Base-by-base conservation (phyloP, 2,888 invertebrate genomes). In the Coenonympha arcania region DNA sequence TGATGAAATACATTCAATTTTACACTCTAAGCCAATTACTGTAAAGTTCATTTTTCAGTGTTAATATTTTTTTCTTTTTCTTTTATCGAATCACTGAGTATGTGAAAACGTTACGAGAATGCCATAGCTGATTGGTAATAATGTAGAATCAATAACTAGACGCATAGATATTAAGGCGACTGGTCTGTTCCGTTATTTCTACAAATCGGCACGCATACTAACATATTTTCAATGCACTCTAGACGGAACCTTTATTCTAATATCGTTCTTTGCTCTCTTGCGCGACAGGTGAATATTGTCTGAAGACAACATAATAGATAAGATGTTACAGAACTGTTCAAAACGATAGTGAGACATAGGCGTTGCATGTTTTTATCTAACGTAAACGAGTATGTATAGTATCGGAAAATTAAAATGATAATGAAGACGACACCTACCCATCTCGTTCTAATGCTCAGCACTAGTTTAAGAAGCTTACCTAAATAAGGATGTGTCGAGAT, bases 161-260 rank as follows among this genome's bases (percentile, higher is more conserved):
- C 64, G 59, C 64, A 64, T 55, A 64, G 64, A 69, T 68, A 68
- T 66, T 6, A 67, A 68, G 66, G 16, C 65, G 64, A 68, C 73
- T 71, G 69, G 76, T 71, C 60, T 63, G 72, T 80, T 71, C 83
- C 83, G 83, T 83, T 83, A 83, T 74, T 78, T 76, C 74, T 74
- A 77, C 75, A 72, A 79, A 76, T 74, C 73, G 67, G 61, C 65
- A 64, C 68, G 73, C 76, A 76, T 77, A 76, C 73, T 74, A 75
- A 76, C 67, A 65, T 57, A 52, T 56, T 56, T 59, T 55, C 57
- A 52, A 58, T 63, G 59, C 61, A 64, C 41, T 60, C 28, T 49
- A 51, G 34, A 42, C 51, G 56, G 48, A 61, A 33, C 41, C 11
- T 19, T 28, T 49, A 57, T 30, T 47, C 58, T 52, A 66, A 58